Evolutionary conservation across 2,113 vertebrate species (phyloP).

Genomic region (Eolophus roseicapilla): DNA sequence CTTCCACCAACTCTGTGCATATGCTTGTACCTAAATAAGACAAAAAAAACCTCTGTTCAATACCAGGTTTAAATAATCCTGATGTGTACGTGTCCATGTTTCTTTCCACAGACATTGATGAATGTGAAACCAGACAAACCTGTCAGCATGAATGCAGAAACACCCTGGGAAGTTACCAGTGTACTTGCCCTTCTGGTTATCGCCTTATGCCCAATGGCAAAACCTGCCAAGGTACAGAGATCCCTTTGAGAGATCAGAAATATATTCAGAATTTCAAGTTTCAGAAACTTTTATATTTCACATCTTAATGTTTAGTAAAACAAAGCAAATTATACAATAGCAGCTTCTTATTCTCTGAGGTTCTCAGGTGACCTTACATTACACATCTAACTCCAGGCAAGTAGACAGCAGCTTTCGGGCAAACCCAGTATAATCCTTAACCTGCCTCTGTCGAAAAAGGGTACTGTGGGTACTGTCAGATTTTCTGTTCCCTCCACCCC

Average conservation of each 20-base stretch:
- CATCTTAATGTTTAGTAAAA: not conserved
- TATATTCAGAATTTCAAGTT: not conserved
- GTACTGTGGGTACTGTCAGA: not conserved
- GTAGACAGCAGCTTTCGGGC: not conserved
- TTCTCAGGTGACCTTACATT: not conserved
- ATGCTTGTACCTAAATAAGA: fast-evolving
- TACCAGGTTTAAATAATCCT: not conserved
- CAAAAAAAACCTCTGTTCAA: not conserved
- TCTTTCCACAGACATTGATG: constrained; percentile 87
- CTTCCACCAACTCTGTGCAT: not conserved
- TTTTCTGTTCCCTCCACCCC: not conserved
- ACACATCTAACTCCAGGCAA: not conserved
- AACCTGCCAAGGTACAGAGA: constrained; percentile 90
- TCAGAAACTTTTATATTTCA: not conserved
- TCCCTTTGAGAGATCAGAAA: not conserved
- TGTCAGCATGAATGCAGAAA: constrained; percentile 97
- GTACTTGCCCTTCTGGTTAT: constrained; percentile 89
- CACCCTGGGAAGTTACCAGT: constrained; percentile 88
- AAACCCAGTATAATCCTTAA: not conserved
- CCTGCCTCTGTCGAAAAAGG: not conserved
- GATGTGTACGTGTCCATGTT: not conserved
- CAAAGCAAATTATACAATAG: not conserved
- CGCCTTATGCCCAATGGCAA: constrained; percentile 89
- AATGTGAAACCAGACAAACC: constrained; percentile 87
- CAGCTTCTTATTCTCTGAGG: not conserved